Conservation (phyloP, 2,888 invertebrate species). For the Atrina japonica region DNA sequence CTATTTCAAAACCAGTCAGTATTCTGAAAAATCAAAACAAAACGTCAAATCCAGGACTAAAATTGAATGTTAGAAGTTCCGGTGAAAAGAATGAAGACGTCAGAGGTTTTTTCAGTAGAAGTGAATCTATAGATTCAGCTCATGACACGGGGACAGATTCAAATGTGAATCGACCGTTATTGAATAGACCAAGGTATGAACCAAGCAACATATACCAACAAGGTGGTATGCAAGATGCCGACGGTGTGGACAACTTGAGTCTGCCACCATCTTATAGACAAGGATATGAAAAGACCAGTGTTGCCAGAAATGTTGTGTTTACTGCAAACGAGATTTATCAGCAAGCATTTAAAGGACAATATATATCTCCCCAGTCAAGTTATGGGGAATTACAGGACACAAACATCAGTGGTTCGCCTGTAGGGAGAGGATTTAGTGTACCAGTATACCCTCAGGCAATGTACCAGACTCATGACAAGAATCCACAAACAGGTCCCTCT, state of each 20-base stretch:
- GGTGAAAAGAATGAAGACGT: too few relatives aligned
- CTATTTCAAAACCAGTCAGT: too few relatives aligned
- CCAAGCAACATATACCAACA: constrained; percentile 58
- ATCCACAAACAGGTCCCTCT: too few relatives aligned
- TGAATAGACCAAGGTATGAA: constrained; percentile 60
- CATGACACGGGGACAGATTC: background rate
- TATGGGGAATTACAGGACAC: too few relatives aligned
- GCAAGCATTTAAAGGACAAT: constrained; percentile 62
- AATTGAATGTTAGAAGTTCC: constrained; percentile 1
- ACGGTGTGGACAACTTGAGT: constrained; percentile 14
- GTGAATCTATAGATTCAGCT: background rate
- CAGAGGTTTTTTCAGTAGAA: too few relatives aligned
- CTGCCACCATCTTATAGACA: constrained; percentile 33
- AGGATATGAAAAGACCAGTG: constrained; percentile 67
- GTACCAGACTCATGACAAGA: too few relatives aligned
- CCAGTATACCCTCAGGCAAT: too few relatives aligned
- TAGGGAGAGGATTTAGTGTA: too few relatives aligned
- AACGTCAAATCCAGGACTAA: background rate
- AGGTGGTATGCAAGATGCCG: background rate
- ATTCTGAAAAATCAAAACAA: too few relatives aligned
- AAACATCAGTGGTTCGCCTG: too few relatives aligned
- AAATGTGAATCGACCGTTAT: constrained; percentile 43
- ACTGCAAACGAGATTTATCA: constrained; percentile 74
- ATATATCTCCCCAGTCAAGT: too few relatives aligned
- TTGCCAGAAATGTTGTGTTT: constrained; percentile 67